Percentiles rank a stretch among this genome's conserved stretches.
Conservation (phyloP, 92 coral and sea anemone genomes). For the Zoanthus solanderi region DNA sequence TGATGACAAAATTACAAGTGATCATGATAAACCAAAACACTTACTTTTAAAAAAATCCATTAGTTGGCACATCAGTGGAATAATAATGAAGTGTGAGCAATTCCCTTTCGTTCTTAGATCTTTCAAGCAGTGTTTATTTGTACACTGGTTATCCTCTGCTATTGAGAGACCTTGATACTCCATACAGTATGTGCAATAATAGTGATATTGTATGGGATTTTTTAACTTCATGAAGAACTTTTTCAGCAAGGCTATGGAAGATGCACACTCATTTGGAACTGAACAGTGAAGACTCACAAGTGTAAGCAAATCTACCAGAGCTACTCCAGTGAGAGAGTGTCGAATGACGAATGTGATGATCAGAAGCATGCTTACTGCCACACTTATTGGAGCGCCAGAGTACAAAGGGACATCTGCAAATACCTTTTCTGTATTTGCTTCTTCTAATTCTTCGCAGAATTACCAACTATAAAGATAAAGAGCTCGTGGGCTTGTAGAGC, state of each 20-base stretch:
- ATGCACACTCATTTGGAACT: conserved; percentile 65
- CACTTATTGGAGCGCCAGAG: too few species aligned
- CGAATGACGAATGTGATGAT: conserved; percentile 72
- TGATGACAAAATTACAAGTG: too few species aligned
- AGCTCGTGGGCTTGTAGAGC: too few species aligned
- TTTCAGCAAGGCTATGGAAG: conserved; percentile 43
- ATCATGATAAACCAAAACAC: neutral
- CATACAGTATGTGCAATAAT: conserved; percentile 70
- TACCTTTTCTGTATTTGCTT: too few species aligned
- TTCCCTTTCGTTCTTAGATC: conserved; percentile 52
- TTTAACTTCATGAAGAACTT: conserved; percentile 60
- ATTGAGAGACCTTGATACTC: conserved; percentile 64
- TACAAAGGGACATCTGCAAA: too few species aligned
- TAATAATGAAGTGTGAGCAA: conserved; percentile 63
- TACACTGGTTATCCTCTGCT: conserved; percentile 53
- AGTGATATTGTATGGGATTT: conserved; percentile 70
- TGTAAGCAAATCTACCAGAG: conserved; percentile 54
- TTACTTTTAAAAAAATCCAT: conserved; percentile 58
- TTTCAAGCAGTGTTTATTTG: conserved; percentile 56
- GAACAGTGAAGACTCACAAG: conserved; percentile 65
- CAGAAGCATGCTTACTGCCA: conserved; percentile 80
- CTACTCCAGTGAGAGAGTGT: conserved; percentile 74
- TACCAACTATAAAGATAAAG: too few species aligned
- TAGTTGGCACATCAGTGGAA: conserved; percentile 64
- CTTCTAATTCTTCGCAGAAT: too few species aligned